Conservation (phyloP, 2,888 invertebrate genomes). For the Diarsia mendica region DNA sequence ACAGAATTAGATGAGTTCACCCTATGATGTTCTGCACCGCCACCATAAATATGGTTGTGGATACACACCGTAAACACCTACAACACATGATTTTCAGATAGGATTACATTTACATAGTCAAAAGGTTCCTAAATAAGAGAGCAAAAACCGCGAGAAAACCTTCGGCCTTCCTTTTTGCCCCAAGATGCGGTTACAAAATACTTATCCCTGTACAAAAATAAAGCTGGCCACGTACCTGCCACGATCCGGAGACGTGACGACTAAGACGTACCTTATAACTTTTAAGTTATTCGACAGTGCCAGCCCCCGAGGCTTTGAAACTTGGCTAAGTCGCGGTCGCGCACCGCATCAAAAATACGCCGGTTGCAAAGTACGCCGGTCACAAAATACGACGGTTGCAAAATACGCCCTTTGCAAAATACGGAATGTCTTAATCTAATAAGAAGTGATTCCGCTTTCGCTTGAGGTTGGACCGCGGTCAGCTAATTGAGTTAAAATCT, state of each 20-base stretch:
- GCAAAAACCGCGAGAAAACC: slow-evolving; percentile 16
- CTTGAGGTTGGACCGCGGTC: slow-evolving; percentile 66
- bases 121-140: slow-evolving; percentile 8
- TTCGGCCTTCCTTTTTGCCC: slow-evolving; percentile 15
- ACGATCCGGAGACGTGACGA: slow-evolving; percentile 67
- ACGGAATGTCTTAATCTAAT: slow-evolving; percentile 66
- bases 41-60: too few relatives aligned
- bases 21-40: too few relatives aligned
- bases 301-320: slow-evolving; percentile 68
- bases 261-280: slow-evolving; percentile 69
- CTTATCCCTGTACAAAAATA: slow-evolving; percentile 68
- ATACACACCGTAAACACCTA: background rate
- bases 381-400: slow-evolving; percentile 58
- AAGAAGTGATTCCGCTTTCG: slow-evolving; percentile 66
- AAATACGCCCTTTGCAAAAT: slow-evolving; percentile 61
- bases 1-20: too few relatives aligned
- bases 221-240: slow-evolving; percentile 70
- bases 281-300: slow-evolving; percentile 76
- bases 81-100: background rate
- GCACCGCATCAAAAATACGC: slow-evolving; percentile 77
- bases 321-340: slow-evolving; percentile 75
- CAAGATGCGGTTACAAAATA: slow-evolving; percentile 57
- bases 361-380: slow-evolving; percentile 65
- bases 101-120: background rate
- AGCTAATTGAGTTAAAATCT: slow-evolving; percentile 63